These are phyloP conservation scores for Phthorimaea operculella DNA, from an alignment of 1,140 invertebrate genomes.

Conservation along the genomic window DNA sequence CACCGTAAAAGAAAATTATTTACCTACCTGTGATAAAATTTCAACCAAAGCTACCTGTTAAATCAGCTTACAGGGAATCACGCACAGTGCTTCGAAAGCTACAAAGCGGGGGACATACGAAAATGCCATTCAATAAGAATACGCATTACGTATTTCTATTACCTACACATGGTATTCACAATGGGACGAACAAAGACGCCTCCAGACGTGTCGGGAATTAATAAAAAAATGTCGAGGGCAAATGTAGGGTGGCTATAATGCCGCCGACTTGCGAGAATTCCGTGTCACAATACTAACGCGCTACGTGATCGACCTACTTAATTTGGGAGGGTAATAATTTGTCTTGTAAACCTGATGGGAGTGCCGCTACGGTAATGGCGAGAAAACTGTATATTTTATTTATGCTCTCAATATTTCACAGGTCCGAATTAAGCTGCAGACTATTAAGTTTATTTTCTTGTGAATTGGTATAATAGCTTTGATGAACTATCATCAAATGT, in stretches of 20 bases:
- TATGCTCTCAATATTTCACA: background rate
- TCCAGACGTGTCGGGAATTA: constrained; percentile 50
- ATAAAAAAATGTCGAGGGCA: constrained; percentile 40
- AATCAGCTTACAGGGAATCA: too few relatives aligned
- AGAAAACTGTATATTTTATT: background rate
- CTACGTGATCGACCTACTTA: constrained; percentile 44
- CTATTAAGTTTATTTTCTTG: constrained; percentile 1
- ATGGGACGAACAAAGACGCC: constrained; percentile 44
- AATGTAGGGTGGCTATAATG: constrained; percentile 37
- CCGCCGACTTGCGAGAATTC: constrained; percentile 36
- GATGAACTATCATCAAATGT: background rate
- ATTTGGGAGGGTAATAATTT: constrained; percentile 37
- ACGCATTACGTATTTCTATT: constrained; percentile 31
- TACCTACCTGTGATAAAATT: too few relatives aligned
- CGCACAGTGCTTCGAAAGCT: constrained; percentile 12
- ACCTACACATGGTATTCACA: constrained; percentile 41
- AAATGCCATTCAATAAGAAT: constrained; percentile 26
- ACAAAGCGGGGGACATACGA: constrained; percentile 26
- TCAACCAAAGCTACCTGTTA: too few relatives aligned
- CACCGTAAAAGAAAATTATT: too few relatives aligned
- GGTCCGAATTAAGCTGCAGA: background rate
- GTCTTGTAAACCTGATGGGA: constrained; percentile 24
- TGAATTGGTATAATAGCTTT: background rate
- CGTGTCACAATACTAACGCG: constrained; percentile 42
- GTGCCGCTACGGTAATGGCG: constrained; percentile 5